A percentile compares a stretch with the other conserved stretches of the same genome.
phyloP scores from a whole-genome alignment of 2,113 vertebrate genomes.

The Cacatua alba region DNA sequence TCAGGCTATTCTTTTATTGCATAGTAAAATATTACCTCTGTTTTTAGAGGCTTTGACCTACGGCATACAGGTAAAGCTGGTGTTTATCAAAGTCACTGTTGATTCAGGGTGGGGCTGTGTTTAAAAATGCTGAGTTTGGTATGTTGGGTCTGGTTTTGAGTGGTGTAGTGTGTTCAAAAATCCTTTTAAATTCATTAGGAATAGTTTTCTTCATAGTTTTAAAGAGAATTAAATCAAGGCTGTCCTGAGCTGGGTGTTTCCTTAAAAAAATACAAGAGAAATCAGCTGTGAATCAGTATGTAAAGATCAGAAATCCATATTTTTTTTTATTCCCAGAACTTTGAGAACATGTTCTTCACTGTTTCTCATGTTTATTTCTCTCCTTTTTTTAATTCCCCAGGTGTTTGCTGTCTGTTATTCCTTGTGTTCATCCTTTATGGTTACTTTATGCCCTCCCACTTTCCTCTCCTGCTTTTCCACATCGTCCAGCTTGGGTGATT shows the following conservation, averaged over 20 bases:
- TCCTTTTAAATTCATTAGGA: background rate
- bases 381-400: background rate
- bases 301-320: background rate
- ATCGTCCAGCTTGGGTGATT: background rate
- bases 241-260: background rate
- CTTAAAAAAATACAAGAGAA: background rate
- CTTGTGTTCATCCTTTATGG: background rate
- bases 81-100: background rate
- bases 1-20: background rate
- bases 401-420: background rate
- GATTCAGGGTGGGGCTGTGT: background rate
- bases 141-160: background rate
- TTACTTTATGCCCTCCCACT: background rate
- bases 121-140: background rate
- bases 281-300: rapidly evolving
- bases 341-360: background rate
- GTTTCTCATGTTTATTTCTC: background rate
- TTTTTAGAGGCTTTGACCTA: background rate
- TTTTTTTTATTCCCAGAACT: background rate
- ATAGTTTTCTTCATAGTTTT: background rate
- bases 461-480: background rate
- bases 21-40: background rate
- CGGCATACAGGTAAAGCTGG: background rate
- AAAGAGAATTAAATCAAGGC: background rate
- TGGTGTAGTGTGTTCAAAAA: background rate